phyloP scores from a whole-genome alignment of 2,888 invertebrate species.

The Esperia sulphurella region DNA sequence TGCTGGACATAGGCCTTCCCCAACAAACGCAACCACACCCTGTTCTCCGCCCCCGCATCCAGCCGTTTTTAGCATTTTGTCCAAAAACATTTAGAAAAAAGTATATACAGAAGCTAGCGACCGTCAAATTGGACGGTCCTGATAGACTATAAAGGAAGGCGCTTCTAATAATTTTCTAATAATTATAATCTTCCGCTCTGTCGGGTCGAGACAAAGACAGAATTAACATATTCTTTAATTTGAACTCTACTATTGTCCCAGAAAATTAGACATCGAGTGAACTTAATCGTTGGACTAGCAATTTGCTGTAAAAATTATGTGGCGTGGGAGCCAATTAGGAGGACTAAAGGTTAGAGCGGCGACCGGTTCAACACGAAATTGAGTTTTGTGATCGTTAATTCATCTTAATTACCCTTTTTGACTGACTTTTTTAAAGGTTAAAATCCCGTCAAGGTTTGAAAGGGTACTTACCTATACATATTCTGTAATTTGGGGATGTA shows the following conservation, averaged over 20 bases:
- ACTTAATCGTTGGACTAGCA: constrained; percentile 55
- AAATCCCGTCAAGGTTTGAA: constrained; percentile 17
- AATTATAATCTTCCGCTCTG: constrained; percentile 76
- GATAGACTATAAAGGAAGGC: constrained; percentile 43
- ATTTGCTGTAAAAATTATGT: constrained; percentile 64
- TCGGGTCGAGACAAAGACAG: constrained; percentile 62
- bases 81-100: too few relatives aligned
- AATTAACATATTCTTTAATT: constrained; percentile 76
- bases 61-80: too few relatives aligned
- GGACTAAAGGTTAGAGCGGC: constrained; percentile 7
- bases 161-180: constrained; percentile 57
- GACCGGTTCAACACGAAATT: constrained; percentile 22
- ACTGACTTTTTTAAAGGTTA: constrained; percentile 44
- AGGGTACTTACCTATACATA: too few relatives aligned
- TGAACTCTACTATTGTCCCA: constrained; percentile 67
- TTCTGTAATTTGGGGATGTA: too few relatives aligned
- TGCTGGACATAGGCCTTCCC: too few relatives aligned
- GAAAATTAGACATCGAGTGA: constrained; percentile 65
- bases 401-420: constrained; percentile 58
- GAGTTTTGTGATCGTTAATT: constrained; percentile 53
- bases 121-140: constrained; percentile 32
- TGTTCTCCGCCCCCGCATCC: too few relatives aligned
- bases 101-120: too few relatives aligned
- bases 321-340: constrained; percentile 60
- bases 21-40: too few relatives aligned